Evolutionary conservation across 2,888 invertebrate genomes (phyloP).

Genomic region (Erebia palarica): DNA sequence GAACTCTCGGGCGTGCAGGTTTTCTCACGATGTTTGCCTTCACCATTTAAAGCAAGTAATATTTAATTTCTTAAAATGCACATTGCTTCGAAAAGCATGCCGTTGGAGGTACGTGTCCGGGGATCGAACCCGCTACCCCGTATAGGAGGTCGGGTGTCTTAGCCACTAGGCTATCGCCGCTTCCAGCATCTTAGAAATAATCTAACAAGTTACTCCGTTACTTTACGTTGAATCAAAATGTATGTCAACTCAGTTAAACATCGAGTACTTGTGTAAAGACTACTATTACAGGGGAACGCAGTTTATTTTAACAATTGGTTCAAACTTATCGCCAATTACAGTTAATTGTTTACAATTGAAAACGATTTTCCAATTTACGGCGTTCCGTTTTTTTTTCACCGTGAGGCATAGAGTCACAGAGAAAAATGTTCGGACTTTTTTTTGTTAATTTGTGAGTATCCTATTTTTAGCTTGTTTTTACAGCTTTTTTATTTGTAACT

Average conservation of each 20-base stretch:
- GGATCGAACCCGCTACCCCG: too few relatives aligned
- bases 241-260: slow-evolving; percentile 4
- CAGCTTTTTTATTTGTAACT: too few relatives aligned
- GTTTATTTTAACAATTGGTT: slow-evolving; percentile 38
- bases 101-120: too few relatives aligned
- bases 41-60: too few relatives aligned
- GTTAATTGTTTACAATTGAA: slow-evolving; percentile 56
- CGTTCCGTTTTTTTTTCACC: slow-evolving; percentile 41
- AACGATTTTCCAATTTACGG: slow-evolving; percentile 56
- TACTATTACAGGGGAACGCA: slow-evolving; percentile 23
- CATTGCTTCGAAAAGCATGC: too few relatives aligned
- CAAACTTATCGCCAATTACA: slow-evolving; percentile 42
- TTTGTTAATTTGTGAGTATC: background rate
- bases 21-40: too few relatives aligned
- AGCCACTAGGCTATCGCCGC: too few relatives aligned
- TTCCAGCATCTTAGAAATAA: too few relatives aligned
- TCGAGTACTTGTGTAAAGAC: slow-evolving; percentile 16
- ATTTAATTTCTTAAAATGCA: too few relatives aligned
- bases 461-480: background rate
- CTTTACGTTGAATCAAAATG: background rate
- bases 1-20: too few relatives aligned
- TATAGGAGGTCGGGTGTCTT: too few relatives aligned
- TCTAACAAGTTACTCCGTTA: too few relatives aligned
- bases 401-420: slow-evolving; percentile 16
- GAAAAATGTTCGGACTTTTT: background rate